phyloP scores from a whole-genome alignment of 2,113 vertebrate genomes.

The Perca schrenkii region DNA sequence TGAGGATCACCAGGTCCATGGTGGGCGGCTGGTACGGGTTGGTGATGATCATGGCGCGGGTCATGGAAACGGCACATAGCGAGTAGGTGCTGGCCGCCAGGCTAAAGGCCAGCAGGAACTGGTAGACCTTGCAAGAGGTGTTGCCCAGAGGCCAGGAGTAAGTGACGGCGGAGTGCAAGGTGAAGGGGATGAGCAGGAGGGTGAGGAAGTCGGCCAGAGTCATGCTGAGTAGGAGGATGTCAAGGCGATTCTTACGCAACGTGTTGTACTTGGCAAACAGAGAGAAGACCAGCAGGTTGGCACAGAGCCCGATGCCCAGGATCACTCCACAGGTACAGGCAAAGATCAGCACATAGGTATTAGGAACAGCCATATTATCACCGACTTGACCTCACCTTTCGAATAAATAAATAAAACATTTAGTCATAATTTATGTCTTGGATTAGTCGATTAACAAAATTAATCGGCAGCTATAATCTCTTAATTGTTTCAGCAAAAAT shows the following conservation, averaged over 20 bases:
- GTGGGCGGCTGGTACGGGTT: constrained; percentile 79
- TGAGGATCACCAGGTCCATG: constrained; percentile 75
- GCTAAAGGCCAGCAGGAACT: constrained; percentile 84
- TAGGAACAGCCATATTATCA: constrained; percentile 66
- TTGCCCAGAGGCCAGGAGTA: constrained; percentile 82
- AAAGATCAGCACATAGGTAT: constrained; percentile 80
- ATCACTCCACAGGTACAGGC: constrained; percentile 83
- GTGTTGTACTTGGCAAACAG: constrained; percentile 84
- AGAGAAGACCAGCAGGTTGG: constrained; percentile 84
- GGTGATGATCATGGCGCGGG: constrained; percentile 79
- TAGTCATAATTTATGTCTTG: neutral
- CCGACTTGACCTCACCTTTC: constrained; percentile 49
- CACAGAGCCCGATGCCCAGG: constrained; percentile 81
- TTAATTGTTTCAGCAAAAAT: neutral
- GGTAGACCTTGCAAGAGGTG: constrained; percentile 84
- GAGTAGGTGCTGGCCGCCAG: constrained; percentile 86
- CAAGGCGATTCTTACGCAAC: constrained; percentile 81
- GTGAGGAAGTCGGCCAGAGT: constrained; percentile 83
- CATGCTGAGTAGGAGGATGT: constrained; percentile 85
- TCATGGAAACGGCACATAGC: constrained; percentile 83
- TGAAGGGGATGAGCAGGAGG: constrained; percentile 84
- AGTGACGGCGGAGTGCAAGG: constrained; percentile 78
- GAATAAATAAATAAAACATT: neutral
- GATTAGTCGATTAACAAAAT: neutral
- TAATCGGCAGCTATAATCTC: neutral